Evolutionary conservation across 2,888 invertebrate species (phyloP).

Genomic region (Suillia variegata): DNA sequence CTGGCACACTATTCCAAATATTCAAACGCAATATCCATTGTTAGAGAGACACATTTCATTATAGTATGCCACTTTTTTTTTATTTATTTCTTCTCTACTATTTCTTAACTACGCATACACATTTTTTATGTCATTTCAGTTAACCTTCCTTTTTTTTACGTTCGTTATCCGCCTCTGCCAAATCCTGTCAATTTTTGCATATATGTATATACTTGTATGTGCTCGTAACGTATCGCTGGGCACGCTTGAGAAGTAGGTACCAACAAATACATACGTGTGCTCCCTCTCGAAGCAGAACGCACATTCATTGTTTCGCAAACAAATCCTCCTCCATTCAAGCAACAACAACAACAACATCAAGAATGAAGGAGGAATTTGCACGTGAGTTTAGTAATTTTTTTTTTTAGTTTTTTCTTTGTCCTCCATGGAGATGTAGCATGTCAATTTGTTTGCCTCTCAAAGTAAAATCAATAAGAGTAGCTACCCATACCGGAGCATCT

Average conservation of each 20-base stretch:
- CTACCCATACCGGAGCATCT: no score
- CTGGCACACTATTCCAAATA: no score
- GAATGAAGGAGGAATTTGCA: no score
- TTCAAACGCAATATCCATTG: no score
- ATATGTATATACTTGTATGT: neutral
- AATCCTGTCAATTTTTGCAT: neutral
- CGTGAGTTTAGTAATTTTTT: conserved; percentile 6
- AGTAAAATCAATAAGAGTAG: no score
- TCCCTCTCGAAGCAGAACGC: neutral
- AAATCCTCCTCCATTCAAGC: neutral
- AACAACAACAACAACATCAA: no score
- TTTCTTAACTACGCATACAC: no score
- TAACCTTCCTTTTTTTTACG: neutral
- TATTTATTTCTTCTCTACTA: no score
- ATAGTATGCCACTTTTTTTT: no score
- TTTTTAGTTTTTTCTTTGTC: neutral
- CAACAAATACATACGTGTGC: neutral
- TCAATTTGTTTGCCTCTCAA: conserved; percentile 15
- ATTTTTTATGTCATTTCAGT: conserved; percentile 12
- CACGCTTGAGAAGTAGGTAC: neutral
- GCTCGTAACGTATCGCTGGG: no score
- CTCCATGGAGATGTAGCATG: conserved; percentile 12
- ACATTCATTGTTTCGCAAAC: neutral
- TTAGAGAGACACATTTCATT: no score
- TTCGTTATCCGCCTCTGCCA: neutral